Percentiles rank a stretch among this genome's conserved stretches.
phyloP scores from a whole-genome alignment of 2,888 invertebrate species.

The Thecocarcelia acutangulata region DNA sequence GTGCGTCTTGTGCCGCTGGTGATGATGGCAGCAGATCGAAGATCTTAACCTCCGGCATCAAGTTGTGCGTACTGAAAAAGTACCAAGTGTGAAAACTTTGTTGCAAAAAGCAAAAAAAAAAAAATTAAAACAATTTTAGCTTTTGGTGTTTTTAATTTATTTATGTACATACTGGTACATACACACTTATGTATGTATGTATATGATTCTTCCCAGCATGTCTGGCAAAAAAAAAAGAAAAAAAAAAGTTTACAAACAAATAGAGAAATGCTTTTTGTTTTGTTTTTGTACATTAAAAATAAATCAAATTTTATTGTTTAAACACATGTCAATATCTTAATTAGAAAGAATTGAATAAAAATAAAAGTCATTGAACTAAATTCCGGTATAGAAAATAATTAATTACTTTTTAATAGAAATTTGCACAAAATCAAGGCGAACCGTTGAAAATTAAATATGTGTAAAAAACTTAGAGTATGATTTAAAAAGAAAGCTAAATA shows the following conservation, averaged over 20 bases:
- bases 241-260: conserved; percentile 24
- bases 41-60: conserved; percentile 53
- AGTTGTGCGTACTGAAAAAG: conserved; percentile 45
- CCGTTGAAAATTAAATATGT: too few species aligned
- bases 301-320: conserved; percentile 14
- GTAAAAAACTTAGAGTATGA: too few species aligned
- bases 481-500: too few species aligned
- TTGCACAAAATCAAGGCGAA: too few species aligned
- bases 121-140: neutral
- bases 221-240: too few species aligned
- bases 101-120: conserved; percentile 24
- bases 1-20: neutral
- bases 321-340: conserved; percentile 51
- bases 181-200: neutral
- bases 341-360: conserved; percentile 38
- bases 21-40: conserved; percentile 43
- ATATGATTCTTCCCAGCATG: conserved; percentile 29
- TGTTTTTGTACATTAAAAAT: conserved; percentile 1
- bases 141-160: conserved; percentile 7
- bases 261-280: neutral
- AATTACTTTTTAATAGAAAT: too few species aligned
- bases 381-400: neutral
- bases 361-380: conserved; percentile 23
- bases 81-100: conserved; percentile 54
- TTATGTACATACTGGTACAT: too few species aligned